Evolutionary conservation across 2,113 vertebrate genomes (phyloP), one percentile per base, ranked within the genome.

Genomic region (Manacus vitellinus): DNA sequence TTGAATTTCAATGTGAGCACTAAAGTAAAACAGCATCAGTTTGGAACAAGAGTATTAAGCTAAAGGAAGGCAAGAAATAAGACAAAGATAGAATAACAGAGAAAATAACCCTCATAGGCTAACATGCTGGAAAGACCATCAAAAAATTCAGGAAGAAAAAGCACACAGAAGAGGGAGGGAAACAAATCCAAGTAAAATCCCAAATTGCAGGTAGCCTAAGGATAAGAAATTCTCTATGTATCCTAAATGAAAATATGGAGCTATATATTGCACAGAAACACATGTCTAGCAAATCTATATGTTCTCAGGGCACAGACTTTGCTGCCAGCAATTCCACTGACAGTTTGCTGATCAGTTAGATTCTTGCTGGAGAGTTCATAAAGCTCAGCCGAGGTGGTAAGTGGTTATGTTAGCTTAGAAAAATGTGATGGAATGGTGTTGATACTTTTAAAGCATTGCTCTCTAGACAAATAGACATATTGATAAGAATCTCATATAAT

Each of bases 21-120:
- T 85, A 88, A 89, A 81, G 23, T 93, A 78, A 89, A 95, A 82
- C 25, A 96, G 31, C 46, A 76, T 94, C 54, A 20, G 37, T 89
- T 86, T 89, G 58, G 54, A 89, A 56, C 51, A 58, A 85, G 35
- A 51, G 16, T 55, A 47, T 89, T 52, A 85, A 56, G 66, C 52
- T 75, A 65, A 75, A 85, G 54, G 35, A 93, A 93, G 68, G 65
- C 59, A 86, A 80, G 70, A 94, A 95, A 89, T 88, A 92, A 91
- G 70, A 88, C 81, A 89, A 63, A 92, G 84, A 74, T 39, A 15
- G 27, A 93, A 85, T 85, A 93, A 88, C 67, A 71, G 62, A 63
- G 66, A 94, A 93, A 93, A 89, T 79, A 89, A 65, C 27, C 30
- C 35, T 91, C 39, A 35, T 4, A 77, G 76, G n/a, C 51, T 84